These are phyloP conservation scores for Emys orbicularis DNA, from an alignment of 2,797 vertebrate species.

Conservation along the genomic window DNA sequence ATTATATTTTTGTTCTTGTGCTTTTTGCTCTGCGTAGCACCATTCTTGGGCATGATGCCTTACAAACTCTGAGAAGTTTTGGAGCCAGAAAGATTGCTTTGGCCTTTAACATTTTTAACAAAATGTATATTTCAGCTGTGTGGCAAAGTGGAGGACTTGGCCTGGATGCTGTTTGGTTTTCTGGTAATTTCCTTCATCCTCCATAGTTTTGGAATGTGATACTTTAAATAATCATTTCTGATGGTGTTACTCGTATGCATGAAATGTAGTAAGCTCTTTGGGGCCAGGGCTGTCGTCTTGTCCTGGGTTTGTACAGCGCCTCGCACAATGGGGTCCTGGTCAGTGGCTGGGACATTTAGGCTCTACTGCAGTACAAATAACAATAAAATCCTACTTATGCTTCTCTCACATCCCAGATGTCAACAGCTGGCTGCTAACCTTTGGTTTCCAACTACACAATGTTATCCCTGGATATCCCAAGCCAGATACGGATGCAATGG, in stretches of 20 bases:
- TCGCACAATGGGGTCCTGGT: neutral
- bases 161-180: neutral
- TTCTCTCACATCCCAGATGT: conserved; percentile 88
- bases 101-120: neutral
- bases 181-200: neutral
- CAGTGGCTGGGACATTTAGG: neutral
- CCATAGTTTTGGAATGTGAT: neutral
- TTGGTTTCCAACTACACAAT: conserved; percentile 98
- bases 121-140: neutral
- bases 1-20: neutral
- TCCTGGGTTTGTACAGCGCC: neutral
- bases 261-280: neutral
- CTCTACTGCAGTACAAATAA: neutral
- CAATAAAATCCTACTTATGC: conserved; percentile 32
- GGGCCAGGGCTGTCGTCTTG: neutral
- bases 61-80: accelerated
- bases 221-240: neutral
- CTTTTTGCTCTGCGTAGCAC: neutral
- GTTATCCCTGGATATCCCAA: conserved; percentile 97
- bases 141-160: neutral
- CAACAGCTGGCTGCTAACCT: conserved; percentile 99
- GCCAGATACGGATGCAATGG: conserved; percentile 91
- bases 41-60: neutral
- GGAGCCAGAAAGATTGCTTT: neutral
- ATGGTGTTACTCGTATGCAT: neutral